Percentiles rank a stretch among this genome's conserved stretches.
These are phyloP conservation scores for Notarius lentiginosus DNA, from an alignment of 2,113 vertebrate genomes.

Conservation along the genomic window DNA sequence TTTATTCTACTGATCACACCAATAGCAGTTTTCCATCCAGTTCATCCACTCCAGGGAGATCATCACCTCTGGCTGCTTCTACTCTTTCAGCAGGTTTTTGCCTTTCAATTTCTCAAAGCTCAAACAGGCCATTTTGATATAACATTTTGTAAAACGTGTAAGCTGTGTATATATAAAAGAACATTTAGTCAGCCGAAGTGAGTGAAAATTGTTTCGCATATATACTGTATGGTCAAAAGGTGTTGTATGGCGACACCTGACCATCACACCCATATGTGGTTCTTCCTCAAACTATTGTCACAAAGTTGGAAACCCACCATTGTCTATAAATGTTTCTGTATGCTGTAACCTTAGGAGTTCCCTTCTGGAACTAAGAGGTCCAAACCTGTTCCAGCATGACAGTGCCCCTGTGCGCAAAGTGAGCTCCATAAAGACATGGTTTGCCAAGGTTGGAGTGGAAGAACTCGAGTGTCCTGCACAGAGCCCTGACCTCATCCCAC, in stretches of 20 bases:
- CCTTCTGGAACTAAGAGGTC: not conserved
- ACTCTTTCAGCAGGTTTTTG: slow-evolving; percentile 63
- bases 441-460: not conserved
- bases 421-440: not conserved
- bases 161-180: not conserved
- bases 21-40: slow-evolving; percentile 97
- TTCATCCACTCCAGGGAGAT: slow-evolving; percentile 91
- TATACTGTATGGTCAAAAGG: not conserved
- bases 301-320: not conserved
- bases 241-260: not conserved
- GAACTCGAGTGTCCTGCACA: not conserved
- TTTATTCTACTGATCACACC: slow-evolving; percentile 98
- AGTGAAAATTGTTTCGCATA: not conserved
- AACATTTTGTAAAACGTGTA: not conserved
- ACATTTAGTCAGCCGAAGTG: not conserved
- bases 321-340: not conserved
- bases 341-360: not conserved
- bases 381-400: not conserved
- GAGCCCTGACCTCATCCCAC: not conserved
- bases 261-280: not conserved
- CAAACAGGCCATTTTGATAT: not conserved
- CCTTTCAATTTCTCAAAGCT: not conserved
- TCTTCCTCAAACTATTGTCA: not conserved
- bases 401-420: not conserved
- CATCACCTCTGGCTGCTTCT: slow-evolving; percentile 84